These are phyloP conservation scores for Heteropelma amictum DNA, from an alignment of 2,888 invertebrate species.

Conservation along the genomic window DNA sequence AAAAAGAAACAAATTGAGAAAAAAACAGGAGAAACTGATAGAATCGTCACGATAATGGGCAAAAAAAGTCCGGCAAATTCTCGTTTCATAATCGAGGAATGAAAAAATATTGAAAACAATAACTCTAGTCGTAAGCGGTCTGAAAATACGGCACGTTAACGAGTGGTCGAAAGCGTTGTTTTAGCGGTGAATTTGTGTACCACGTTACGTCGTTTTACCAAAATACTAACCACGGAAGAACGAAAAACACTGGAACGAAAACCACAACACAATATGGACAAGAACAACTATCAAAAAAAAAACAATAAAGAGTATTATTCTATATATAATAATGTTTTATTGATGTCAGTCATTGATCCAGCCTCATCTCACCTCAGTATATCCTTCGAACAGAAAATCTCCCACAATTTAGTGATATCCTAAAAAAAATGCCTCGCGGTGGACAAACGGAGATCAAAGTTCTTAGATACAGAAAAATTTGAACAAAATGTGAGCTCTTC, in stretches of 20 bases:
- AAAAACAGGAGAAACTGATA: not conserved
- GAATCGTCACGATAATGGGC: slow-evolving; percentile 1
- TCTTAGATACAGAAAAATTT: no score
- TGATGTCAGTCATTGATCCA: slow-evolving; percentile 29
- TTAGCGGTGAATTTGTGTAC: slow-evolving; percentile 65
- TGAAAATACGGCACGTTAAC: slow-evolving; percentile 53
- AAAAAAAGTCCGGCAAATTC: no score
- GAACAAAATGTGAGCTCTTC: no score
- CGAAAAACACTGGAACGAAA: slow-evolving; percentile 58
- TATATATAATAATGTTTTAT: slow-evolving; percentile 73
- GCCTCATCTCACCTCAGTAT: not conserved
- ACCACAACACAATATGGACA: slow-evolving; percentile 74
- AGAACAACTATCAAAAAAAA: slow-evolving; percentile 74
- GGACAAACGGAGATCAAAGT: no score
- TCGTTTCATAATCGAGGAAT: slow-evolving; percentile 21
- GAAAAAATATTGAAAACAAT: slow-evolving; percentile 54
- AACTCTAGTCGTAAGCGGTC: slow-evolving; percentile 75
- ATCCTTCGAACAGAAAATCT: not conserved
- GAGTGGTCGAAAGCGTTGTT: slow-evolving; percentile 69
- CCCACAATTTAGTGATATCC: not conserved
- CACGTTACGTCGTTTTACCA: slow-evolving; percentile 69
- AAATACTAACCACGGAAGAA: slow-evolving; percentile 65
- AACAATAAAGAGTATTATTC: slow-evolving; percentile 78
- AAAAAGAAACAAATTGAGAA: not conserved
- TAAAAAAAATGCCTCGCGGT: not conserved